Base-by-base conservation (phyloP, 1,140 invertebrate genomes). In the Meloidogyne chitwoodi region DNA sequence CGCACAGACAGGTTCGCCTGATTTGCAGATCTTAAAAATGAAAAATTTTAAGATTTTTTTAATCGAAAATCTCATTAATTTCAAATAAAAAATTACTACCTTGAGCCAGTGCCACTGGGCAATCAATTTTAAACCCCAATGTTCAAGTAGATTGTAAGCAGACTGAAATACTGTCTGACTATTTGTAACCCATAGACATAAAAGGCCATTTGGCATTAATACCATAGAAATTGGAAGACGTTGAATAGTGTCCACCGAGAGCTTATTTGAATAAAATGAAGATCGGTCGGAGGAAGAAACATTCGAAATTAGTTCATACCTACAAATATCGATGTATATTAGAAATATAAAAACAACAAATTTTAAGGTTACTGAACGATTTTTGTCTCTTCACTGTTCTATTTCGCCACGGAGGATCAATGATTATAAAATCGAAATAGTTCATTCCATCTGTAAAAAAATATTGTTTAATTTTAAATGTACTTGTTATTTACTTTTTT, bases 371-470 rank as follows among this genome's bases (percentile, higher is more conserved):
- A 1, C 1, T 83, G 85, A 88, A 91, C 90, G 91, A 90, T 89
- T 93, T 94, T 79, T 91, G 88, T 79, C 94, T 90, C 82, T 77
- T 76, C 19, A 82, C 83, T 6, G 83, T 82, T 88, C 94, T 94
- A 88, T 96, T 96, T 88, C 91, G 92, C 94, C 94, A 96, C 1
- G 94, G 94, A 71, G 94, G 94, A 90, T 96, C 94, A 77, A 95
- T 89, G 24, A 95, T 87, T 69, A 96, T 90, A 65, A 95, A 88
- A 88, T 95, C 92, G 91, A 91, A 95, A 56, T 87, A 84, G 41
- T 85, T 78, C 19, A 84, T 81, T 29, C n/a, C 69, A 64, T 0
- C 70, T 73, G 44, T 22, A 61, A 14, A n/a, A n/a, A n/a, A 29
- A 62, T 12, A 70, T 44, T 2, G 2, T 22, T 19, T 70, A 66